A percentile compares a stretch with the other conserved stretches of the same genome.
Evolutionary conservation across 2,113 vertebrate genomes (phyloP).

Genomic region (human (Homo sapiens)): DNA sequence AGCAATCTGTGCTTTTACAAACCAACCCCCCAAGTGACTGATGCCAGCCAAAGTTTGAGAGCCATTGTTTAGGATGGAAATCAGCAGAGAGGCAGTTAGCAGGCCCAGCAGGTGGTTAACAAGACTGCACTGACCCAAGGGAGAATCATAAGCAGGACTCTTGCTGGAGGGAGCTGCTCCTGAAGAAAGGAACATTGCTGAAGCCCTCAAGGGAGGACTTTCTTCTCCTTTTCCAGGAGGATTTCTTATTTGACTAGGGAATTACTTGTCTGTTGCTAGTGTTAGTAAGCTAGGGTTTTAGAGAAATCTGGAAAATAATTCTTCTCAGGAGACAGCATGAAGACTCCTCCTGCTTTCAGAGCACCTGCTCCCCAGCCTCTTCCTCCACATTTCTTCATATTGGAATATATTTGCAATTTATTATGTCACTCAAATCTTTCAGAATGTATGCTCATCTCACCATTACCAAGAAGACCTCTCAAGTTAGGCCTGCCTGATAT

Average conservation of each 20-base stretch:
- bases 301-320: not conserved
- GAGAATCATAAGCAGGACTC: not conserved
- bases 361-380: not conserved
- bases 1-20: not conserved
- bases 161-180: not conserved
- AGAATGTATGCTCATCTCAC: not conserved
- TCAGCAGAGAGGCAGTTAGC: not conserved
- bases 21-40: not conserved
- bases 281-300: not conserved
- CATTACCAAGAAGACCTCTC: not conserved
- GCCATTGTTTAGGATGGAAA: not conserved
- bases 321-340: not conserved
- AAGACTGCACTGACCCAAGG: not conserved
- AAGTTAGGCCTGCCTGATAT: not conserved
- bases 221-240: slow-evolving; percentile 12
- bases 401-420: not conserved
- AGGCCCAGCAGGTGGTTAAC: not conserved
- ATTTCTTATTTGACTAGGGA: not conserved
- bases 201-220: not conserved
- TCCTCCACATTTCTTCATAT: not conserved
- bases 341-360: not conserved
- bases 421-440: not conserved
- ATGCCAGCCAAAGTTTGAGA: not conserved
- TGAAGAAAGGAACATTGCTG: not conserved
- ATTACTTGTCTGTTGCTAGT: not conserved